These are phyloP conservation scores for Gerris buenoi DNA, from an alignment of 1,140 invertebrate genomes.

Conservation along the genomic window DNA sequence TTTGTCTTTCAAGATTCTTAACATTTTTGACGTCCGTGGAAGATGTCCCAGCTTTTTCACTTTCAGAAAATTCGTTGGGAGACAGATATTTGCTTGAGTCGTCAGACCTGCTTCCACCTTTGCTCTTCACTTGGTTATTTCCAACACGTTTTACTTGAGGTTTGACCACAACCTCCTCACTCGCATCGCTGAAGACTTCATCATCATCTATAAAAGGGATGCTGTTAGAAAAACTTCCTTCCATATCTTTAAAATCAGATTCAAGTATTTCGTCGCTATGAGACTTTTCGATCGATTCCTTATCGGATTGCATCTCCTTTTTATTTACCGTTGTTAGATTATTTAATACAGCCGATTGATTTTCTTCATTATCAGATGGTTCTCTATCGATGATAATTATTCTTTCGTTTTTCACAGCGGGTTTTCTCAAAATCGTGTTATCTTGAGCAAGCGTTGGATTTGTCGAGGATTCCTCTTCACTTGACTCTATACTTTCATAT, in stretches of 20 bases:
- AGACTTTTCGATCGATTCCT: neutral
- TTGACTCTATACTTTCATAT: slow-evolving; percentile 13
- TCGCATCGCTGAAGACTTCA: neutral
- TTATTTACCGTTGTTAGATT: neutral
- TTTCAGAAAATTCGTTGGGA: neutral
- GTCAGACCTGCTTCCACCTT: neutral
- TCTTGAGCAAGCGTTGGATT: no score
- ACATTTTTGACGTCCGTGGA: no score
- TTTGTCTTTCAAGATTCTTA: no score
- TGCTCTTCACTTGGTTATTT: neutral
- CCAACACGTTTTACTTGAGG: neutral
- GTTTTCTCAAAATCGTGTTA: neutral
- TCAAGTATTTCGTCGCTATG: neutral
- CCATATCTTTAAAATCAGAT: neutral
- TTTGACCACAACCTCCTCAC: neutral
- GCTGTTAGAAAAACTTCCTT: neutral
- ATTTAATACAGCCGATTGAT: neutral
- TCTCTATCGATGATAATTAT: neutral
- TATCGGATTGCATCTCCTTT: neutral
- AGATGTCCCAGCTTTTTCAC: no score
- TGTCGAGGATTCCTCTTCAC: slow-evolving; percentile 11
- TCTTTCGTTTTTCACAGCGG: neutral
- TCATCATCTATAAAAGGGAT: neutral
- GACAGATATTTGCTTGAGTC: neutral
- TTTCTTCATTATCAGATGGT: neutral